Evolutionary conservation across 2,113 vertebrate species (phyloP).

Genomic region (Coregonus clupeaformis): DNA sequence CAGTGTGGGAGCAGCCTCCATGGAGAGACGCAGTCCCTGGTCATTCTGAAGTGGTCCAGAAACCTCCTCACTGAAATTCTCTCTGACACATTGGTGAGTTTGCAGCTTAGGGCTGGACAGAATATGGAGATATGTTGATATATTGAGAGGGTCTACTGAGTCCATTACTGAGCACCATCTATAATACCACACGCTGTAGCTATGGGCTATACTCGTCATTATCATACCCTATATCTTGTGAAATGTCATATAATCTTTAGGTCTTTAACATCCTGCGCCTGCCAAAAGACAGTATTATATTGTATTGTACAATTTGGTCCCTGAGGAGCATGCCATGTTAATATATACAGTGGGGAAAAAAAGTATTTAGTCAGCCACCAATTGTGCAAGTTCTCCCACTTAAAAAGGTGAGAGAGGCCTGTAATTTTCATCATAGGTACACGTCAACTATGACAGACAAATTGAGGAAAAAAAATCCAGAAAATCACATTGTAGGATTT

Average conservation of each 20-base stretch:
- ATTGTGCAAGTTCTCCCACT: too few relatives aligned
- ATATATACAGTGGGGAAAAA: too few relatives aligned
- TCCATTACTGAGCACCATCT: constrained; percentile 32
- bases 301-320: constrained; percentile 17
- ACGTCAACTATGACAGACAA: too few relatives aligned
- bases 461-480: too few relatives aligned
- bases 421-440: too few relatives aligned
- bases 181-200: constrained; percentile 11
- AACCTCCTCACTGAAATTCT: constrained; percentile 22
- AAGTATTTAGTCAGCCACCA: too few relatives aligned
- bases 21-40: constrained; percentile 21
- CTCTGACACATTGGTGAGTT: constrained; percentile 30
- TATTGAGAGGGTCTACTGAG: constrained; percentile 35
- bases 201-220: too few relatives aligned
- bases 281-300: constrained; percentile 35
- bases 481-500: too few relatives aligned
- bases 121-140: constrained; percentile 41
- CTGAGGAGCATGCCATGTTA: neutral
- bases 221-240: neutral
- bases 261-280: constrained; percentile 5
- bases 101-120: constrained; percentile 26
- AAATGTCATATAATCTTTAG: constrained; percentile 15
- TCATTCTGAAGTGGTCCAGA: constrained; percentile 27
- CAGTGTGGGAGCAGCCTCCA: constrained; percentile 26
- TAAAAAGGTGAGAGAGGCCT: too few relatives aligned